A percentile compares a stretch with the other conserved stretches of the same genome.
These are phyloP conservation scores for Eurypyga helias DNA, from an alignment of 2,113 vertebrate genomes.

Conservation along the genomic window DNA sequence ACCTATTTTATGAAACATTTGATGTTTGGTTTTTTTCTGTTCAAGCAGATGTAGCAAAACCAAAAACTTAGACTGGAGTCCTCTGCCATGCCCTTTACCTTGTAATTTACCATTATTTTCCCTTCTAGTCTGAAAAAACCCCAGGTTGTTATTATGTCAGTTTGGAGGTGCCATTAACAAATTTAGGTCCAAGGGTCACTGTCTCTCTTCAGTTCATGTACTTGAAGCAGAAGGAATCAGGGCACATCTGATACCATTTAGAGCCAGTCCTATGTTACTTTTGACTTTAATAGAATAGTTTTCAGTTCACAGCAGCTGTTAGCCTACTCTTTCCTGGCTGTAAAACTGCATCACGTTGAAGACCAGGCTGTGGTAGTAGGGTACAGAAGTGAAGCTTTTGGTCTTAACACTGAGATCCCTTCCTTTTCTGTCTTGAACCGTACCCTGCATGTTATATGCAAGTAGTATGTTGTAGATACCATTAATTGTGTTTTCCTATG, in stretches of 20 bases:
- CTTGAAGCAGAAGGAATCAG: not conserved
- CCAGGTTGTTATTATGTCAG: not conserved
- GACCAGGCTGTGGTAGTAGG: not conserved
- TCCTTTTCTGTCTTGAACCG: not conserved
- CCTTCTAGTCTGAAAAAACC: not conserved
- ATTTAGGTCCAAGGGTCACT: not conserved
- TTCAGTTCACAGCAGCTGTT: not conserved
- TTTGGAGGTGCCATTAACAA: not conserved
- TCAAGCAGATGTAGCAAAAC: not conserved
- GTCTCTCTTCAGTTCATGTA: not conserved
- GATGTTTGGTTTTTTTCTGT: not conserved
- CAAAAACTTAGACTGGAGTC: not conserved
- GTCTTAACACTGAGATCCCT: not conserved
- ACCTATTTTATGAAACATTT: not conserved
- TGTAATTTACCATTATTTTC: not conserved
- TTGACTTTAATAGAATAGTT: not conserved
- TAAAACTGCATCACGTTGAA: rapidly evolving
- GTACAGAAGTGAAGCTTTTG: not conserved
- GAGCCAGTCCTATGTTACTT: not conserved
- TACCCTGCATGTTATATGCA: not conserved
- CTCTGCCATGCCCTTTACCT: not conserved
- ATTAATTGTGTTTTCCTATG: not conserved
- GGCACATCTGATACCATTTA: not conserved
- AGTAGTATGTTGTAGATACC: not conserved
- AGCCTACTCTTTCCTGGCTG: not conserved